Evolutionary conservation across 1,140 invertebrate genomes (phyloP).

Genomic region (Dufourea novaeangliae): DNA sequence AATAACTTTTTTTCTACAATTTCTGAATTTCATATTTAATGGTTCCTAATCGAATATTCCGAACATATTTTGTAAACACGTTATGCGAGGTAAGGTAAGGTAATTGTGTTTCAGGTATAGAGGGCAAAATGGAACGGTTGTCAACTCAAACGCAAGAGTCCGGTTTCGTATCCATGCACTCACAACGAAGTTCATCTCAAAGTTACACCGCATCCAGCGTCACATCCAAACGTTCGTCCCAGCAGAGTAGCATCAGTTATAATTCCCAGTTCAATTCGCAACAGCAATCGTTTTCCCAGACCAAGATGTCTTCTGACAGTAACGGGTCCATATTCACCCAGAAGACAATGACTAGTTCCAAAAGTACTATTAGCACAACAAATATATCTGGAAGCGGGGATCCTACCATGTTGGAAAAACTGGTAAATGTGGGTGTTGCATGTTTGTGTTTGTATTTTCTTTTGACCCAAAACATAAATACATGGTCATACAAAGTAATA

Average conservation of each 20-base stretch:
- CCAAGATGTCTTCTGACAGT: slow-evolving; percentile 75
- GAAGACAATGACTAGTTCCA: slow-evolving; percentile 73
- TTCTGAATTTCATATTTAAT: not conserved
- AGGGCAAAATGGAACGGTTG: slow-evolving; percentile 79
- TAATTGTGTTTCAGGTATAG: slow-evolving; percentile 72
- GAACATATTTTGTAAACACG: not conserved
- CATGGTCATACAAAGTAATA: not conserved
- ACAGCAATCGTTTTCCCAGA: slow-evolving; percentile 77
- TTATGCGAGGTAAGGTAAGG: not conserved
- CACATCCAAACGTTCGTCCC: slow-evolving; percentile 83
- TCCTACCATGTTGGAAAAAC: slow-evolving; percentile 73
- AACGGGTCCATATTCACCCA: slow-evolving; percentile 75
- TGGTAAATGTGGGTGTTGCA: slow-evolving; percentile 76
- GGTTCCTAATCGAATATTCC: not conserved
- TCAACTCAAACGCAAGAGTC: slow-evolving; percentile 82
- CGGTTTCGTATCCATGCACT: slow-evolving; percentile 89
- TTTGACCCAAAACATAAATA: not conserved
- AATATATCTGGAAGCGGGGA: slow-evolving; percentile 71
- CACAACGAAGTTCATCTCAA: slow-evolving; percentile 84
- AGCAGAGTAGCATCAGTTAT: slow-evolving; percentile 81
- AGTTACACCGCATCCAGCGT: slow-evolving; percentile 82
- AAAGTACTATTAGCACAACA: slow-evolving; percentile 72
- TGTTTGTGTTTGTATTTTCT: slow-evolving; percentile 48
- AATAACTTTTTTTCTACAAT: not conserved
- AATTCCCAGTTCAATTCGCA: slow-evolving; percentile 80